Evolutionary conservation across 2,888 invertebrate species (phyloP).

Genomic region (Spisula subtruncata): DNA sequence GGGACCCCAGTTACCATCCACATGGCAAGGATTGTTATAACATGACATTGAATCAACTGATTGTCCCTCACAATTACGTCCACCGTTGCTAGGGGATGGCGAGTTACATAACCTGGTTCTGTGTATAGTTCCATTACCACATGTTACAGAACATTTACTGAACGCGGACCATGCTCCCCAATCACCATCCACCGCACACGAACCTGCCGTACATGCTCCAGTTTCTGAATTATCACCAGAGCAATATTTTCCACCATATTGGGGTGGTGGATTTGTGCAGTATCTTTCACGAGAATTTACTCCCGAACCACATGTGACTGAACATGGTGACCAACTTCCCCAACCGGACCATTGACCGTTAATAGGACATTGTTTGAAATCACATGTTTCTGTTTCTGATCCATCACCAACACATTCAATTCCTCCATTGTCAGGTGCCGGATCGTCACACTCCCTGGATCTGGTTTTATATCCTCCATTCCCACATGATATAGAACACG

Average conservation of each 20-base stretch:
- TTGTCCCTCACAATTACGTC: background rate
- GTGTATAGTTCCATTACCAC: background rate
- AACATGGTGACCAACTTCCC: slow-evolving; percentile 15
- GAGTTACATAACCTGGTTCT: slow-evolving; percentile 6
- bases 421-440: slow-evolving; percentile 25
- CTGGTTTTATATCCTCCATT: background rate
- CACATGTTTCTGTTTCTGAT: background rate
- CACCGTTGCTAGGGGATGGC: slow-evolving; percentile 3
- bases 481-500: slow-evolving; percentile 10
- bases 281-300: background rate
- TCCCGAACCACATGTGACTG: background rate
- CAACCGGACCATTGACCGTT: slow-evolving; percentile 21
- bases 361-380: background rate
- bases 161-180: slow-evolving; percentile 34
- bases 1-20: slow-evolving; percentile 14
- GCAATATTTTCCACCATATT: slow-evolving; percentile 26
- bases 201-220: background rate
- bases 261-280: slow-evolving; percentile 18
- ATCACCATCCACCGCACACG: background rate
- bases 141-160: background rate
- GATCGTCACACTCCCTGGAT: slow-evolving; percentile 8
- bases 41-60: background rate
- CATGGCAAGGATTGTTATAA: background rate
- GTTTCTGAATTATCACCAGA: background rate
- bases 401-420: background rate